Conservation (phyloP, 2,888 invertebrate species). For the Cataglyphis albicans region DNA sequence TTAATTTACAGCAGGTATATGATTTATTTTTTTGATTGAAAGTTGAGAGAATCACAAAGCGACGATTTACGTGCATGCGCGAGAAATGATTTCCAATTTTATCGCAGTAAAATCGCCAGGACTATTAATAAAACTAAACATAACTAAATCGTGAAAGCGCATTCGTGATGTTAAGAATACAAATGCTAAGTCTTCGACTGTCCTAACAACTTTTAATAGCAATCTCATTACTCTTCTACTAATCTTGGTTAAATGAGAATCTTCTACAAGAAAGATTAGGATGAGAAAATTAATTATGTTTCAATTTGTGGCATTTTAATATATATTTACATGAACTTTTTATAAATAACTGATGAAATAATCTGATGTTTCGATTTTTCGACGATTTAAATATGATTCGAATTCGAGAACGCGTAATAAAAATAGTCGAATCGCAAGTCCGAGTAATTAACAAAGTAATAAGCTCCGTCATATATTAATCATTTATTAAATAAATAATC, state of each 20-base stretch:
- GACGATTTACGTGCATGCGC: constrained; percentile 48
- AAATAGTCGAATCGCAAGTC: too few species aligned
- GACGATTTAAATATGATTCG: too few species aligned
- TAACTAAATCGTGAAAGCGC: constrained; percentile 67
- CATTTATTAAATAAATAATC: too few species aligned
- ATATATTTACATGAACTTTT: neutral
- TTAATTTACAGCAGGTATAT: too few species aligned
- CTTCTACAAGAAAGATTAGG: neutral
- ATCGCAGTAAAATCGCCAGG: constrained; percentile 62
- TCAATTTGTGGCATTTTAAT: neutral
- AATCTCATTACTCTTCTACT: constrained; percentile 64
- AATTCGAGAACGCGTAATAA: too few species aligned
- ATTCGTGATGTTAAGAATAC: constrained; percentile 69
- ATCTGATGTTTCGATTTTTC: too few species aligned
- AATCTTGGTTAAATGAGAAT: constrained; percentile 59
- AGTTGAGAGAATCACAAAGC: constrained; percentile 59
- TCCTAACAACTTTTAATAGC: constrained; percentile 63
- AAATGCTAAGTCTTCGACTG: constrained; percentile 60
- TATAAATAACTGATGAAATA: constrained; percentile 1
- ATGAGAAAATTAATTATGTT: neutral
- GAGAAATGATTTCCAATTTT: constrained; percentile 67
- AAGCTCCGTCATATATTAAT: too few species aligned
- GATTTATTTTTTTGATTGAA: neutral
- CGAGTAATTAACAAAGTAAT: too few species aligned
- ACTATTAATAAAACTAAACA: constrained; percentile 73